Evolutionary conservation across 2,797 vertebrate species (phyloP).

Genomic region (Aselliscus stoliczkanus): DNA sequence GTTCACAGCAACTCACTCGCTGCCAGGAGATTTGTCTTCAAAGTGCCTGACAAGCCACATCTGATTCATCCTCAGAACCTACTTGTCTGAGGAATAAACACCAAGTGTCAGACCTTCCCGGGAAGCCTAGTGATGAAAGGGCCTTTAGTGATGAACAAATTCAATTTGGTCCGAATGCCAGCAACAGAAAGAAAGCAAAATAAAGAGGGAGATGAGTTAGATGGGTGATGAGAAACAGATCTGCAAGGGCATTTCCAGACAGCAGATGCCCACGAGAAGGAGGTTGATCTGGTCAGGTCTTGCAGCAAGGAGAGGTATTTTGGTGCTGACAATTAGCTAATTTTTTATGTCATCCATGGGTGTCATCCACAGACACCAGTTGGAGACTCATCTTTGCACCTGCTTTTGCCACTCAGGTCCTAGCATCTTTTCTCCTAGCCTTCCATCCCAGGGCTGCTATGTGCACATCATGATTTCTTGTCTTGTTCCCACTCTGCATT

Average conservation of each 20-base stretch:
- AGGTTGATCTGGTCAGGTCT: not conserved
- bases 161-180: not conserved
- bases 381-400: not conserved
- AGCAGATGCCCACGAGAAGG: not conserved
- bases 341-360: not conserved
- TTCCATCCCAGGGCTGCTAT: not conserved
- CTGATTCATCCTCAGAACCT: not conserved
- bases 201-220: constrained; percentile 32
- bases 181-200: constrained; percentile 15
- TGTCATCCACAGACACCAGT: not conserved
- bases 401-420: not conserved
- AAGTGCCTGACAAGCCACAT: not conserved
- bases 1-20: not conserved
- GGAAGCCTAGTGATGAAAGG: constrained; percentile 27
- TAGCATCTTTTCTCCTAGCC: not conserved
- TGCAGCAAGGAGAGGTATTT: not conserved
- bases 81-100: not conserved
- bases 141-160: not conserved
- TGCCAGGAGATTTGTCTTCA: not conserved
- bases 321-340: not conserved
- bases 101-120: not conserved
- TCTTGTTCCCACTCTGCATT: not conserved
- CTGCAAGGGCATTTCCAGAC: not conserved
- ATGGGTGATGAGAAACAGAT: constrained; percentile 1
- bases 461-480: not conserved